Evolutionary conservation across 2,888 invertebrate genomes (phyloP), one percentile per base, ranked within the genome.

Genomic region (Carabus problematicus): DNA sequence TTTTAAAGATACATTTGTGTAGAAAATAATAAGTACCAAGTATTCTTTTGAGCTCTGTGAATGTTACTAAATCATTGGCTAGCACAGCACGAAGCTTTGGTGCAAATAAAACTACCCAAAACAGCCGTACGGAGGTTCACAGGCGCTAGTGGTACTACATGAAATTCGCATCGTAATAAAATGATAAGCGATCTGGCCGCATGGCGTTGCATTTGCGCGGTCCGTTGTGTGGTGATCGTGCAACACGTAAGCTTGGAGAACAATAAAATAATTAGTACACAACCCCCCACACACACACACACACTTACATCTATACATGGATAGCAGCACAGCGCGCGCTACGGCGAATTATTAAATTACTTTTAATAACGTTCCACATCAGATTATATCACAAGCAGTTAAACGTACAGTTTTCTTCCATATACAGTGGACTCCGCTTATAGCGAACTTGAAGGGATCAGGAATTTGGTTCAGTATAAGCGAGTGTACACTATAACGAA

Each of bases 211-310:
- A 9, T 8, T 42, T 9, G 42, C n/a, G 11, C 41, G 18, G 55
- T 14, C 7, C 3, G n/a, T 3, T 11, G 18, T n/a, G n/a, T 19
- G 52, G 52, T 52, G 52, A 52, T 52, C 66, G 66, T 66, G 66
- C 66, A 66, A 64, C 64, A 64, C 64, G 64, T 64, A 64, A 64
- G 29, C 63, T 12, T 18, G 12, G 63, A 63, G 63, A 63, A 63
- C 66, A 58, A 66, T 66, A 14, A 66, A 66, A 66, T 66, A 66
- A 66, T 66, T 66, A 66, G 66, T 43, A 56, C 47, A 29, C 43
- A n/a, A 39, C 42, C 19, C 14, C 18, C 12, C 41, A 43, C 43
- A 29, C 29, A 29, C 29, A 29, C 29, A 6, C 1, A 62, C 61
- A 47, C 43, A 29, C 29, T 3, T 6, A 29, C 29, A 6, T 7